Evolutionary conservation across 2,888 invertebrate species (phyloP).

Genomic region (Hipparchia sbordonii): DNA sequence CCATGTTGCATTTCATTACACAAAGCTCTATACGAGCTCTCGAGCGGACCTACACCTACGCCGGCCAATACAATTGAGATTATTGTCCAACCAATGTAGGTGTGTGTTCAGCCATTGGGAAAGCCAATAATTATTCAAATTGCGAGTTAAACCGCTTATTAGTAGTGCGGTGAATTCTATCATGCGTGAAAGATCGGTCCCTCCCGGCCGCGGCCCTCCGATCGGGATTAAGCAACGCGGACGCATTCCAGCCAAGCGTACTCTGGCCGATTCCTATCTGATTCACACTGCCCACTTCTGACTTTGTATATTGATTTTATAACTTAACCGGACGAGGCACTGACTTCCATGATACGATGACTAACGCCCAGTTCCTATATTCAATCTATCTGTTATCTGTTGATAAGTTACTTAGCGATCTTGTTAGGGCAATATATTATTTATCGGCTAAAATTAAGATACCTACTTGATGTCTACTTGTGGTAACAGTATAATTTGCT

Average conservation of each 20-base stretch:
- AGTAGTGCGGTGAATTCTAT: slow-evolving; percentile 62
- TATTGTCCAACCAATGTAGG: slow-evolving; percentile 47
- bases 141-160: slow-evolving; percentile 65
- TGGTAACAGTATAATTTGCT: no score
- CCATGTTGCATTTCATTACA: slow-evolving; percentile 10
- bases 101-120: slow-evolving; percentile 53
- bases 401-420: no score
- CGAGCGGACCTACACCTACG: slow-evolving; percentile 24
- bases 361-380: neutral
- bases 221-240: slow-evolving; percentile 46
- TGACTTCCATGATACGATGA: neutral
- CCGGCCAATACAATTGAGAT: slow-evolving; percentile 29
- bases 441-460: neutral
- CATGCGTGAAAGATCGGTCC: slow-evolving; percentile 42
- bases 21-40: slow-evolving; percentile 19
- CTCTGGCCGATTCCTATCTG: slow-evolving; percentile 47
- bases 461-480: neutral
- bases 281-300: slow-evolving; percentile 50
- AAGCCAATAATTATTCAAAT: slow-evolving; percentile 68
- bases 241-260: slow-evolving; percentile 52
- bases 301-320: slow-evolving; percentile 42
- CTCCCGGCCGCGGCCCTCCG: slow-evolving; percentile 42
- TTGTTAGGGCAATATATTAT: neutral
- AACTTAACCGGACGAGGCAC: slow-evolving; percentile 26
- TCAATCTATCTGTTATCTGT: neutral